Evolutionary conservation across 2,797 vertebrate genomes (phyloP).

Genomic region (Cirrhinus mrigala): DNA sequence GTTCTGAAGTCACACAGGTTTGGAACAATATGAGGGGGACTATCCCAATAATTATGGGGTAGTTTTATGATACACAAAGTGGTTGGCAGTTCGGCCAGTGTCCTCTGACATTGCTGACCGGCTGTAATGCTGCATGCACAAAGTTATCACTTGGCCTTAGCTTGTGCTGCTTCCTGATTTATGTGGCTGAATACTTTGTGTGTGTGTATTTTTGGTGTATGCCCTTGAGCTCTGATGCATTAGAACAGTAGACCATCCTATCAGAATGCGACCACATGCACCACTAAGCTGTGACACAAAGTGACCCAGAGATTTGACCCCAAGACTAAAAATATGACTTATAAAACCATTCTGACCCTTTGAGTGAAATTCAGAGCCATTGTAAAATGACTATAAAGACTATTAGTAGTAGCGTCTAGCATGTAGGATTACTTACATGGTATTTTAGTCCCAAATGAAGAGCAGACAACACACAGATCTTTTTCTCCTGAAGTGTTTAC

Average conservation of each 20-base stretch:
- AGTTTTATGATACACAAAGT: background rate
- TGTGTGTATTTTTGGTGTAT: conserved; percentile 47
- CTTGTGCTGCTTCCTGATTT: conserved; percentile 38
- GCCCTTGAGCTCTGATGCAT: conserved; percentile 47
- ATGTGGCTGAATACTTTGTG: conserved; percentile 40
- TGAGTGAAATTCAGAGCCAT: background rate
- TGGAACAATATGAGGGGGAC: background rate
- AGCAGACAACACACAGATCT: background rate
- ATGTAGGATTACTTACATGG: background rate
- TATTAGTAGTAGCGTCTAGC: background rate
- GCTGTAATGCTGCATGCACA: conserved; percentile 28
- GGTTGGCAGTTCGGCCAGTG: conserved; percentile 34
- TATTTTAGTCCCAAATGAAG: conserved; percentile 7
- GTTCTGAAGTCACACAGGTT: background rate
- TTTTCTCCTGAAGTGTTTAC: background rate
- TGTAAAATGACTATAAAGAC: background rate
- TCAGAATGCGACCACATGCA: conserved; percentile 23
- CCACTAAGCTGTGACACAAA: background rate
- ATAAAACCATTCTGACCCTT: background rate
- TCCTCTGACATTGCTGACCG: conserved; percentile 50
- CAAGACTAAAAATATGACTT: background rate
- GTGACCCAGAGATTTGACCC: conserved; percentile 12
- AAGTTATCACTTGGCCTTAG: conserved; percentile 43
- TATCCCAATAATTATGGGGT: background rate
- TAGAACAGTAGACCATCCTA: conserved; percentile 33